Evolutionary conservation across 2,888 invertebrate genomes (phyloP).

Genomic region (Girardia tigrina): DNA sequence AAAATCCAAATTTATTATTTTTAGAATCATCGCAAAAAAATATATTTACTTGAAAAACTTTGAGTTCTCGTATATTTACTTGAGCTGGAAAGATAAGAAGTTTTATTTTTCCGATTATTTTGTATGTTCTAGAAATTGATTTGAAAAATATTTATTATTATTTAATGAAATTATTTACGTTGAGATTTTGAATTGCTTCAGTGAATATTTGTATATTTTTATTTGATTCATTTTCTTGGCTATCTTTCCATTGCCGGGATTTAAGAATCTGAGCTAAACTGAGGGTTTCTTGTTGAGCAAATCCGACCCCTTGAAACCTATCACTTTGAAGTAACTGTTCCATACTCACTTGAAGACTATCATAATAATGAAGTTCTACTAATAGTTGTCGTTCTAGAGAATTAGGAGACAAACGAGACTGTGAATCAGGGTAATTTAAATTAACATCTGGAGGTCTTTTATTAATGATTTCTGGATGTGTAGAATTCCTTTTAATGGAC

Average conservation of each 20-base stretch:
- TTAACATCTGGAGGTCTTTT: not conserved
- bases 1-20: too few relatives aligned
- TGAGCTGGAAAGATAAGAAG: too few relatives aligned
- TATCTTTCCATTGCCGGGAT: not conserved
- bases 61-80: too few relatives aligned
- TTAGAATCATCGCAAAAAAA: too few relatives aligned
- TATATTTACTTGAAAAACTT: too few relatives aligned
- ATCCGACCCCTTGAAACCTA: not conserved
- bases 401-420: constrained; percentile 7
- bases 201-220: not conserved
- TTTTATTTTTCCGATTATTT: too few relatives aligned
- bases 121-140: too few relatives aligned
- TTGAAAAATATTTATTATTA: too few relatives aligned
- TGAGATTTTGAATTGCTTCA: not conserved
- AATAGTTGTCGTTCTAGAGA: not conserved
- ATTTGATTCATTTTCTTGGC: not conserved
- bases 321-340: not conserved
- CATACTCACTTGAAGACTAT: not conserved
- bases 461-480: not conserved
- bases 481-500: too few relatives aligned
- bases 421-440: not conserved
- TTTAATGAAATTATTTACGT: too few relatives aligned
- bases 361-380: constrained; percentile 9
- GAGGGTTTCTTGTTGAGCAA: constrained; percentile 21
- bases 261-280: constrained; percentile 25